phyloP scores from a whole-genome alignment of 2,888 invertebrate species.

The Conchocele bisecta region DNA sequence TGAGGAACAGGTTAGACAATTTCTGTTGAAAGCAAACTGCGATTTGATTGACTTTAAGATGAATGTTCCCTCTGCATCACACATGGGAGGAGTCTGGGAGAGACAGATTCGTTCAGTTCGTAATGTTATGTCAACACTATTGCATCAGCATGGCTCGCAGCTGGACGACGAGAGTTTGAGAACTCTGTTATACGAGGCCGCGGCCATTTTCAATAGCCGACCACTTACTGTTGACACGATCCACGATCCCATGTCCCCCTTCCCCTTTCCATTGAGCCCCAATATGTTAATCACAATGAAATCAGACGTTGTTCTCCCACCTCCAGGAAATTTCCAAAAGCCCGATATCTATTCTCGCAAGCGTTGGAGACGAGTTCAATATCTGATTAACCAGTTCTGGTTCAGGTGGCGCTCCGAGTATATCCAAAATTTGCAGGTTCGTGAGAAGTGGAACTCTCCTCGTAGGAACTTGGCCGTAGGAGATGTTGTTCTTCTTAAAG shows the following conservation, averaged over 20 bases:
- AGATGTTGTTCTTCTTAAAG: not conserved
- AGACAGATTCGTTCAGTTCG: conserved; percentile 60
- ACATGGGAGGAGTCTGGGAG: conserved; percentile 68
- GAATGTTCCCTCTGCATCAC: conserved; percentile 63
- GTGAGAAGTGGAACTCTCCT: not conserved
- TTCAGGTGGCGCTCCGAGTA: not conserved
- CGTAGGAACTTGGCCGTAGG: not conserved
- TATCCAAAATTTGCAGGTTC: conserved; percentile 1
- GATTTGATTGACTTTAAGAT: conserved; percentile 42
- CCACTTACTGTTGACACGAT: conserved; percentile 39
- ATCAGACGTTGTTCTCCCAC: conserved; percentile 25
- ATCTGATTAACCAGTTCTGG: not conserved
- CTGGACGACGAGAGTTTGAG: conserved; percentile 45
- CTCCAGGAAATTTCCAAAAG: conserved; percentile 45
- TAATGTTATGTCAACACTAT: conserved; percentile 50
- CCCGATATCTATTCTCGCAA: conserved; percentile 37
- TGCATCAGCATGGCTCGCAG: conserved; percentile 11
- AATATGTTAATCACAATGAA: conserved; percentile 2
- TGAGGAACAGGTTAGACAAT: not conserved
- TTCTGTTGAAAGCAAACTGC: conserved; percentile 13
- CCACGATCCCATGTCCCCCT: conserved; percentile 17
- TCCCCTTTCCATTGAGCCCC: conserved; percentile 17
- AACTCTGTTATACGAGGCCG: conserved; percentile 51
- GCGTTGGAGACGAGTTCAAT: conserved; percentile 9
- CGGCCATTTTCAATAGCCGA: conserved; percentile 18